These are phyloP conservation scores for Oeneis ivallda DNA, from an alignment of 2,888 invertebrate genomes.

Conservation along the genomic window DNA sequence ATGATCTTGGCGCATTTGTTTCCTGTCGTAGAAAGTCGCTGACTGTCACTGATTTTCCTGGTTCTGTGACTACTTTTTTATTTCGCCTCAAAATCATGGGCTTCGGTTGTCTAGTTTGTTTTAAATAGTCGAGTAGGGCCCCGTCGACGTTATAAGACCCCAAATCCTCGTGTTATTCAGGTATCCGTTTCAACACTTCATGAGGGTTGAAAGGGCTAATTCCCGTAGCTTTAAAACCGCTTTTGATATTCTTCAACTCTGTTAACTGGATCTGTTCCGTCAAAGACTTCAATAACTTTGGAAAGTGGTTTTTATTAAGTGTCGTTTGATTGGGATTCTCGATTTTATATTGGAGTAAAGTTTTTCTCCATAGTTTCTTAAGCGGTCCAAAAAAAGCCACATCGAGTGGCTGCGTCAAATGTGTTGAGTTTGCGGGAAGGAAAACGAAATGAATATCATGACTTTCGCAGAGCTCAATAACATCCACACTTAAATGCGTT, in stretches of 20 bases:
- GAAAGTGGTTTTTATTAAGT: constrained; percentile 37
- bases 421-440: constrained; percentile 40
- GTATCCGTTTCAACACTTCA: too few species aligned
- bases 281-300: neutral
- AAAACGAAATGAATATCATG: constrained; percentile 30
- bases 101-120: too few species aligned
- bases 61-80: constrained; percentile 26
- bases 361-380: constrained; percentile 39
- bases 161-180: too few species aligned
- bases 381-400: constrained; percentile 40
- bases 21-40: too few species aligned
- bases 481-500: constrained; percentile 10
- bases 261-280: neutral
- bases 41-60: too few species aligned
- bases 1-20: too few species aligned
- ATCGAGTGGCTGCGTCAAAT: too few species aligned
- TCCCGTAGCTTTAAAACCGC: constrained; percentile 39
- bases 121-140: too few species aligned
- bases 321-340: constrained; percentile 36
- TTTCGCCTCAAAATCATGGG: constrained; percentile 19
- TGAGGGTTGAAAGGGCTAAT: constrained; percentile 28
- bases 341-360: constrained; percentile 37
- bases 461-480: neutral
- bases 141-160: too few species aligned
- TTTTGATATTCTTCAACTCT: constrained; percentile 31